Percentiles rank a stretch among this genome's conserved stretches.
These are phyloP conservation scores for Aphrophora alni DNA, from an alignment of 2,888 invertebrate genomes.

Conservation along the genomic window DNA sequence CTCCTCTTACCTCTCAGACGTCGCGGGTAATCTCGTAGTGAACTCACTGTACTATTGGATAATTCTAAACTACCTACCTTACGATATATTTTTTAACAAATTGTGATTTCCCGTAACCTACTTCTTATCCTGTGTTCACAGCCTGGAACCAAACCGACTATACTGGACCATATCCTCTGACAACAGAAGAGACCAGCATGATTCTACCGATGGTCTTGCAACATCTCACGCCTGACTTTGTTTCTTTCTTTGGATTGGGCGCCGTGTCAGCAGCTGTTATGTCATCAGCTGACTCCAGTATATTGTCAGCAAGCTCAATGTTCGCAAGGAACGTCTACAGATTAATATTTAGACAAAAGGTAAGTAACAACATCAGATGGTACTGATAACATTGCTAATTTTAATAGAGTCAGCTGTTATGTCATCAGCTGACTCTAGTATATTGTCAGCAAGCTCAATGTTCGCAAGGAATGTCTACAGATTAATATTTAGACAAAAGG, in stretches of 20 bases:
- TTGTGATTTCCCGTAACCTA: no score
- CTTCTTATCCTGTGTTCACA: constrained; percentile 62
- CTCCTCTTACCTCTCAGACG: no score
- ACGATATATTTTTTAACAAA: no score
- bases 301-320: constrained; percentile 98
- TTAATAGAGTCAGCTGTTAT: constrained; percentile 99
- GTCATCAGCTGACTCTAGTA: constrained; percentile 99
- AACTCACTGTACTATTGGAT: no score
- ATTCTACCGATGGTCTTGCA: constrained; percentile 97
- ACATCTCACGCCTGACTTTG: constrained; percentile 93
- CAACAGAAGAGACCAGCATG: constrained; percentile 84
- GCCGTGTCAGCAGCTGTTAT: constrained; percentile 99
- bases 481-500: constrained; percentile 92
- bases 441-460: constrained; percentile 98
- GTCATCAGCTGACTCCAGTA: constrained; percentile 99
- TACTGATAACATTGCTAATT: no score
- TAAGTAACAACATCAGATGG: constrained; percentile 59
- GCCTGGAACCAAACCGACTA: constrained; percentile 96
- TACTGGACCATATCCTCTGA: constrained; percentile 75
- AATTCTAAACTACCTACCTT: no score
- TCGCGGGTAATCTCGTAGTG: no score
- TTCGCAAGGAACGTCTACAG: constrained; percentile 99
- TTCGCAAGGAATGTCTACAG: constrained; percentile 99
- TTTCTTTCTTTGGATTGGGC: constrained; percentile 97
- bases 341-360: constrained; percentile 92